Base-by-base conservation (phyloP, 1,140 invertebrate species). In the Anthonomus grandis region DNA sequence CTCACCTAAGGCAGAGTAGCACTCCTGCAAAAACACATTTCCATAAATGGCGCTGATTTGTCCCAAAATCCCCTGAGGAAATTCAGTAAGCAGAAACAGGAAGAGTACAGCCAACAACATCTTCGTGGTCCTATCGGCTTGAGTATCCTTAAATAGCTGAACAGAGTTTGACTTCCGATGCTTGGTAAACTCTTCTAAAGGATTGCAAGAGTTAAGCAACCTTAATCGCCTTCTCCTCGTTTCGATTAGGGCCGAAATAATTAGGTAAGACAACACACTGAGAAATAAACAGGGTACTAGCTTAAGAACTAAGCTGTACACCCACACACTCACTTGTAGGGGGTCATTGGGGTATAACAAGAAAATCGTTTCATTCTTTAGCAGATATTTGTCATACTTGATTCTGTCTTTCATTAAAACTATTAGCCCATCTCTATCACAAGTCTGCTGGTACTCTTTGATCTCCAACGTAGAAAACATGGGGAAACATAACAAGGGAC, bases 101-200 rank as follows among this genome's bases (percentile, higher is more conserved):
- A 94, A 78, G 0, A 98, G 80, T 0, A 98, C 87, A 0, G 93
- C 91, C 10, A 98, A 76, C 22, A 98, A 76, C 95, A 98, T 97
- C 19, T 85, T 80, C 0, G 95, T 98, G 0, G 95, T 98, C 15
- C 91, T 81, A 72, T 95, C 91, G 4, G 89, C 89, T 64, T 88
- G 85, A 41, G 82, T 81, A 47, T 86, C 84, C 59, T 85, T 85
- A 59, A 84, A 84, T 34, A 76, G 34, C 13, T 80, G 76, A 27
- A 54, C 50, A 13, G 72, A 75, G 22, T 72, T 60, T 8, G 48
- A 42, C 15, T 34, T 54, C 2, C 21, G 9, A 4, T 47, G 21
- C 5, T 39, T 42, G 15, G 50, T 56, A 21, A 66, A 59, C 17
- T 59, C 64, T 8, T 67, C 61, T 53, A 66, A 31, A n/a, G 64